Evolutionary conservation across 2,888 invertebrate genomes (phyloP).

Genomic region (Napeogenes sylphis): DNA sequence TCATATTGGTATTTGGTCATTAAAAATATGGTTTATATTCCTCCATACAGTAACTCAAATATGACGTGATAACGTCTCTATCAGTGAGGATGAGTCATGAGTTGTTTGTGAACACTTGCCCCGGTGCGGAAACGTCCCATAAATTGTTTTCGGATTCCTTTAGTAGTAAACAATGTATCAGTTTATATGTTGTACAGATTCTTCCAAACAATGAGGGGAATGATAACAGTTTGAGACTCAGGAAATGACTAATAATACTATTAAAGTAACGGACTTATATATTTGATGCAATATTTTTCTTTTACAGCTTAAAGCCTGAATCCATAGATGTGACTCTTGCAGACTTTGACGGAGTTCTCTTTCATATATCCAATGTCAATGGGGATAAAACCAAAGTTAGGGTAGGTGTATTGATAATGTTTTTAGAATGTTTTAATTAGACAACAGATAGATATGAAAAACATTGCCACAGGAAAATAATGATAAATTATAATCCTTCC

Average conservation of each 20-base stretch:
- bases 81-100: constrained; percentile 67
- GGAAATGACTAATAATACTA: constrained; percentile 42
- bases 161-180: constrained; percentile 57
- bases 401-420: constrained; percentile 78
- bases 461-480: neutral
- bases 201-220: constrained; percentile 29
- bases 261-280: constrained; percentile 11
- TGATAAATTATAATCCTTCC: constrained; percentile 38
- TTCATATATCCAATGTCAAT: constrained; percentile 98
- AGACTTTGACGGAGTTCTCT: constrained; percentile 99
- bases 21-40: constrained; percentile 38
- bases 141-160: constrained; percentile 63
- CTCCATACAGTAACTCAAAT: constrained; percentile 44
- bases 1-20: constrained; percentile 28
- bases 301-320: constrained; percentile 93
- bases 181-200: constrained; percentile 35
- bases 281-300: constrained; percentile 10
- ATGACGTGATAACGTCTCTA: constrained; percentile 66
- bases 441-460: neutral
- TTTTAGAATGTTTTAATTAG: too few species aligned
- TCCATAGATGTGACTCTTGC: constrained; percentile 95
- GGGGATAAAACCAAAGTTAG: constrained; percentile 98
- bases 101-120: constrained; percentile 58
- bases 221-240: constrained; percentile 28
- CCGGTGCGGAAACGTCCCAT: constrained; percentile 65